These are phyloP conservation scores for Dicaeum eximium DNA, from an alignment of 2,113 vertebrate genomes.

Conservation along the genomic window DNA sequence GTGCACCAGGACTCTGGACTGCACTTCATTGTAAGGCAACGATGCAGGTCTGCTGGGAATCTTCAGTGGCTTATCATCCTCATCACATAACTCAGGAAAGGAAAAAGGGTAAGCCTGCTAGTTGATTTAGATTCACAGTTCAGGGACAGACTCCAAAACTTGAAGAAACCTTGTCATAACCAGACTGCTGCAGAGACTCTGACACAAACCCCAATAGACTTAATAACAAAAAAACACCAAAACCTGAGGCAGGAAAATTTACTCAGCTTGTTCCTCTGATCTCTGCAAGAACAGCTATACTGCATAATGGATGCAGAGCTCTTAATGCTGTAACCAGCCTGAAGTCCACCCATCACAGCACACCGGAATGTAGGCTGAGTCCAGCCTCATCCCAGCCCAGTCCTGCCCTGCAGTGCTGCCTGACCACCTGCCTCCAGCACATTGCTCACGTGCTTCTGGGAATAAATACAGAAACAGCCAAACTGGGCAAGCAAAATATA, in stretches of 20 bases:
- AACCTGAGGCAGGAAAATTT: background rate
- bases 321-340: background rate
- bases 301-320: background rate
- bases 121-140: background rate
- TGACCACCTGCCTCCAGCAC: background rate
- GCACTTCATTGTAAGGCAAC: background rate
- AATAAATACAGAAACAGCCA: background rate
- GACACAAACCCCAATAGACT: background rate
- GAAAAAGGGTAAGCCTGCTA: background rate
- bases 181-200: background rate
- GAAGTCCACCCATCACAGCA: background rate
- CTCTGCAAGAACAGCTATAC: background rate
- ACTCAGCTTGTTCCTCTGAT: background rate
- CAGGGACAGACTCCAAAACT: background rate
- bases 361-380: background rate
- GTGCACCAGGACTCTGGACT: background rate
- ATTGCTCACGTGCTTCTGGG: accelerated
- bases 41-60: background rate
- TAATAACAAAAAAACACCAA: background rate
- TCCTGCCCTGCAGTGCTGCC: background rate
- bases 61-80: background rate
- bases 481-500: background rate
- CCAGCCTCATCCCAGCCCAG: background rate
- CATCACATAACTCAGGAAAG: background rate
- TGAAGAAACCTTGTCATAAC: background rate